These are phyloP conservation scores for Glyphotaelius pellucidus DNA, from an alignment of 2,888 invertebrate genomes.

Conservation along the genomic window DNA sequence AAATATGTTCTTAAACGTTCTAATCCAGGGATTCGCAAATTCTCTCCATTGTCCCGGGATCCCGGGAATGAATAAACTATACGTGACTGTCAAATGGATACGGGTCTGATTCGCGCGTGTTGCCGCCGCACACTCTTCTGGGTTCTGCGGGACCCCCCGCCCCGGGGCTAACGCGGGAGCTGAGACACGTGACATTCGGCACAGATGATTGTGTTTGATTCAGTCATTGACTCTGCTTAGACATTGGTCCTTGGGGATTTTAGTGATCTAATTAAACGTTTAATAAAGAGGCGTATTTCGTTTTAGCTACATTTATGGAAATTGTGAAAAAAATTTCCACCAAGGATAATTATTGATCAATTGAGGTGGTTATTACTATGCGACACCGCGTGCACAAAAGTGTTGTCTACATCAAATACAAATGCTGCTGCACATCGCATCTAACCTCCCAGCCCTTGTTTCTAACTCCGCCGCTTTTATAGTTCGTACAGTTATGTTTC, in stretches of 20 bases:
- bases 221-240: neutral
- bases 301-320: too few relatives aligned
- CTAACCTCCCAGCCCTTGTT: too few relatives aligned
- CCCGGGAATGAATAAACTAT: neutral
- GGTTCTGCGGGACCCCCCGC: neutral
- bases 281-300: neutral
- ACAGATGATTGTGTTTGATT: conserved; percentile 14
- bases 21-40: neutral
- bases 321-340: too few relatives aligned
- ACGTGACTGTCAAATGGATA: neutral
- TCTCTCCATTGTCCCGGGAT: neutral
- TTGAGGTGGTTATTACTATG: too few relatives aligned
- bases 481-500: too few relatives aligned
- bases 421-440: too few relatives aligned
- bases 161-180: neutral
- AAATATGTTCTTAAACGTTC: too few relatives aligned
- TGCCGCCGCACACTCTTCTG: neutral
- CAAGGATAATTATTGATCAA: too few relatives aligned
- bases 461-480: too few relatives aligned
- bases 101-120: conserved; percentile 31
- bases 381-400: too few relatives aligned
- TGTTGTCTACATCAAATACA: too few relatives aligned
- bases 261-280: neutral
- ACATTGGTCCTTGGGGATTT: neutral
- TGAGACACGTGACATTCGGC: conserved; percentile 7